Base-by-base conservation (phyloP, 2,797 vertebrate genomes). In the Pachyuromys duprasi region DNA sequence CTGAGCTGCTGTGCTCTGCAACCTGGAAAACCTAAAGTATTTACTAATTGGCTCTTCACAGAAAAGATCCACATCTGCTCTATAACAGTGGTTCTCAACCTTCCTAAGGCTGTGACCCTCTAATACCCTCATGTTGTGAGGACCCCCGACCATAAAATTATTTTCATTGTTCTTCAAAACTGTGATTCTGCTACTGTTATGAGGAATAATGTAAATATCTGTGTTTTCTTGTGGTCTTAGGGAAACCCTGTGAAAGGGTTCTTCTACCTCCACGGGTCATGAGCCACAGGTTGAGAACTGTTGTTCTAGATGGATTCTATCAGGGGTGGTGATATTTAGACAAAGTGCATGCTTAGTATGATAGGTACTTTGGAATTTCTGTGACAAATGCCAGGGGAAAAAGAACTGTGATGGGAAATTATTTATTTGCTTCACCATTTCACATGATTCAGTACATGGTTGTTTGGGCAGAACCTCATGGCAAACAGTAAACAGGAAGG, bases 1-100 rank as follows among this genome's bases (percentile, higher is more conserved):
- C 60, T 93, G 78, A 90, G 69, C 67, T 86, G 26, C 93, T 92
- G 60, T 84, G 87, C 63, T 9, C 2, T 39, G 42, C 79, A 86
- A 60, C 42, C 12, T 95, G 5, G 18, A 81, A 97, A 89, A 74
- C 20, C 55, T 90, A 84, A 94, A 89, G 83, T 91, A 49, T 93
- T 93, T 88, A 67, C 49, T 88, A 0, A 53, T 22, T 90, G 65
- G 9, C 4, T 79, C 55, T 86, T 91, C 80, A 69, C 13, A 69
- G 65, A 89, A 90, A 86, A 36, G n/a, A 84, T n/a, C 39, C 24
- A 31, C 70, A 74, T 12, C 49, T 72, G 15, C 8, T 93, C 11
- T 93, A 62, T 15, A 70, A 36, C 9, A 74, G 36, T 42, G 39
- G 11, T 42, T 74, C 72, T 74, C 72, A 4, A 24, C 72, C 39